Evolutionary conservation across 2,797 vertebrate species (phyloP).

Genomic region (Poeciliopsis paucimaculata): DNA sequence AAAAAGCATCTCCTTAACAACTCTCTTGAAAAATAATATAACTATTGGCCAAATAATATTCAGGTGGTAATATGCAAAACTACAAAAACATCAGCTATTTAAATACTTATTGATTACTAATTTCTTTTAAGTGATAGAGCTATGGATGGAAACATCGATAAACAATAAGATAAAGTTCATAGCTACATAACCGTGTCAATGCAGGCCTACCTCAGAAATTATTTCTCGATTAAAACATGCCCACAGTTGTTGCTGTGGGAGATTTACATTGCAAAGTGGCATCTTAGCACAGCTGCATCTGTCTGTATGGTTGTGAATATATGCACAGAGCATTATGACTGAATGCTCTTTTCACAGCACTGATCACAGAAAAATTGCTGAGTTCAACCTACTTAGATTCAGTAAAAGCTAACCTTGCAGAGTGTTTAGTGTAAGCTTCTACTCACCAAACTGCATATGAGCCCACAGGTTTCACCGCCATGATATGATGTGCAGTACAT

Average conservation of each 20-base stretch:
- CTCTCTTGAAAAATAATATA: constrained; percentile 14
- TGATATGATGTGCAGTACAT: constrained; percentile 16
- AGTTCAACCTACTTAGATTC: constrained; percentile 52
- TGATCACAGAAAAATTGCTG: constrained; percentile 17
- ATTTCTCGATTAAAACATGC: constrained; percentile 21
- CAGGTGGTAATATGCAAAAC: neutral
- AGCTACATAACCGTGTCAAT: constrained; percentile 10
- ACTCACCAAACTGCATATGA: constrained; percentile 34
- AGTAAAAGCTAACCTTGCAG: constrained; percentile 49
- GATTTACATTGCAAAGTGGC: constrained; percentile 35
- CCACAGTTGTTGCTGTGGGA: constrained; percentile 22
- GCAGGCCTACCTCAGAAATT: constrained; percentile 18
- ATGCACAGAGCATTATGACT: constrained; percentile 35
- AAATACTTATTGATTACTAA: neutral
- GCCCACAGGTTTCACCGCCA: constrained; percentile 23
- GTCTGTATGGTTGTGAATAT: constrained; percentile 35
- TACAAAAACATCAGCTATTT: neutral
- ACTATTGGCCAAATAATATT: neutral
- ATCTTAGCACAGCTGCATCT: constrained; percentile 18
- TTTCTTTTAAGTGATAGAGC: neutral
- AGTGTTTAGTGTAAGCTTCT: constrained; percentile 36
- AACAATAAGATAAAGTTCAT: neutral
- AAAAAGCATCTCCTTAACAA: constrained; percentile 17
- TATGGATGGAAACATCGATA: neutral
- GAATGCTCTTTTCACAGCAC: constrained; percentile 31